A percentile compares a stretch with the other conserved stretches of the same genome.
Conservation (phyloP, 2,797 vertebrate species). For the Petrocephalus schoutedeni region DNA sequence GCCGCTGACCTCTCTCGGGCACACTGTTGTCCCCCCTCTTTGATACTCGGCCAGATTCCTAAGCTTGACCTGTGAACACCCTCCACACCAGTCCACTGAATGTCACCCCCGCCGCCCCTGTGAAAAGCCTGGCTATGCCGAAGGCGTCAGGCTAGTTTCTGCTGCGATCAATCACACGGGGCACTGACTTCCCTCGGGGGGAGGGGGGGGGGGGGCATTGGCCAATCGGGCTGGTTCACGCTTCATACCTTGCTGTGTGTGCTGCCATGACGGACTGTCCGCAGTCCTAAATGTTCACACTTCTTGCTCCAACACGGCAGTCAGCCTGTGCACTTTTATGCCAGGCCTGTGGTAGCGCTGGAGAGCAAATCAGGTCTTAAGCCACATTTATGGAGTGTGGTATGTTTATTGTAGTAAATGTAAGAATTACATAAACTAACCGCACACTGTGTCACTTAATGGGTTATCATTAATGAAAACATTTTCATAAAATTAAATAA, state of each 20-base stretch:
- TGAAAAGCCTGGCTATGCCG: conserved; percentile 16
- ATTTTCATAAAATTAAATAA: background rate
- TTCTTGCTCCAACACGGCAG: background rate
- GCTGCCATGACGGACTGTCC: background rate
- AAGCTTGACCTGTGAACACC: conserved; percentile 28
- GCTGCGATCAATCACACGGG: conserved; percentile 44
- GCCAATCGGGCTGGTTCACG: conserved; percentile 16
- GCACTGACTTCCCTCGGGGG: conserved; percentile 34
- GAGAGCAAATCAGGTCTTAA: background rate
- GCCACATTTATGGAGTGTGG: background rate
- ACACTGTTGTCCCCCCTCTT: conserved; percentile 37
- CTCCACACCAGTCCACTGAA: conserved; percentile 33
- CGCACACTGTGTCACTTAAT: background rate
- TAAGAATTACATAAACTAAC: background rate
- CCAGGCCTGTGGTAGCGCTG: background rate
- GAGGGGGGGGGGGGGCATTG: conserved; percentile 3
- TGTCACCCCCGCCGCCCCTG: background rate
- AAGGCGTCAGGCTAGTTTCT: conserved; percentile 29
- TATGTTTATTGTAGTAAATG: background rate
- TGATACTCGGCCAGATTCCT: conserved; percentile 16
- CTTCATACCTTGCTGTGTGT: background rate
- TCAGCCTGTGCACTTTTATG: background rate
- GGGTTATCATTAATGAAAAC: background rate
- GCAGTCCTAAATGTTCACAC: background rate
- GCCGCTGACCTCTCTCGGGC: conserved; percentile 24